These are phyloP conservation scores for Salminus brasiliensis DNA, from an alignment of 2,113 vertebrate species.

Conservation along the genomic window DNA sequence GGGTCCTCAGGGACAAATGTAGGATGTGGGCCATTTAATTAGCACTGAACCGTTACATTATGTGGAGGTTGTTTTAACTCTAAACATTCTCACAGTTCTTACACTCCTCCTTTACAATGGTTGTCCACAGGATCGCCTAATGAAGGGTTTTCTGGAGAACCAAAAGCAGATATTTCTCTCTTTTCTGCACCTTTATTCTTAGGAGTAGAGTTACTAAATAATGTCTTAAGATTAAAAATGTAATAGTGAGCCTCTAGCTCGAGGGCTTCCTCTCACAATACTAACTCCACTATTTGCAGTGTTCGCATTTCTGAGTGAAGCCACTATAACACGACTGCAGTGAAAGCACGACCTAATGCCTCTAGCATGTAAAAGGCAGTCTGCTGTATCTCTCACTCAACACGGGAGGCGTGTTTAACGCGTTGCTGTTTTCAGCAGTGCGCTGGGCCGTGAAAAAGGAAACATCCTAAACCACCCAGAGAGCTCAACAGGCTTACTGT, in stretches of 20 bases:
- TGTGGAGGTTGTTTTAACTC: too few relatives aligned
- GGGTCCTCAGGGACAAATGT: too few relatives aligned
- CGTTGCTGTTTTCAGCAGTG: background rate
- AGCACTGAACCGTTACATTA: too few relatives aligned
- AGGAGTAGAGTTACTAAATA: too few relatives aligned
- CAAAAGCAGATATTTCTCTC: too few relatives aligned
- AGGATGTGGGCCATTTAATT: too few relatives aligned
- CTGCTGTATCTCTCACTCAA: conserved; percentile 4
- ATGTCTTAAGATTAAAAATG: too few relatives aligned
- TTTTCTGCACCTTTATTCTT: too few relatives aligned
- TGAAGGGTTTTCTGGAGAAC: too few relatives aligned
- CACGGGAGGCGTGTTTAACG: background rate
- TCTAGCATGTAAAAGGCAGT: background rate
- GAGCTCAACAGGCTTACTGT: background rate
- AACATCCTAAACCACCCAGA: conserved; percentile 19
- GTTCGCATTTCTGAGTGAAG: background rate
- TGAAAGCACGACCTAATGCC: background rate
- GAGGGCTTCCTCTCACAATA: background rate
- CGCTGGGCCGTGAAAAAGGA: background rate
- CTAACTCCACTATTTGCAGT: background rate
- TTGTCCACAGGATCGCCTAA: too few relatives aligned
- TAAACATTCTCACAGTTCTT: too few relatives aligned
- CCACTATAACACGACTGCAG: background rate
- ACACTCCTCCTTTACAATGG: too few relatives aligned
- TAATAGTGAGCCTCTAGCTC: background rate